Evolutionary conservation across 2,113 vertebrate species (phyloP).

Genomic region (Rhinogobius similis): DNA sequence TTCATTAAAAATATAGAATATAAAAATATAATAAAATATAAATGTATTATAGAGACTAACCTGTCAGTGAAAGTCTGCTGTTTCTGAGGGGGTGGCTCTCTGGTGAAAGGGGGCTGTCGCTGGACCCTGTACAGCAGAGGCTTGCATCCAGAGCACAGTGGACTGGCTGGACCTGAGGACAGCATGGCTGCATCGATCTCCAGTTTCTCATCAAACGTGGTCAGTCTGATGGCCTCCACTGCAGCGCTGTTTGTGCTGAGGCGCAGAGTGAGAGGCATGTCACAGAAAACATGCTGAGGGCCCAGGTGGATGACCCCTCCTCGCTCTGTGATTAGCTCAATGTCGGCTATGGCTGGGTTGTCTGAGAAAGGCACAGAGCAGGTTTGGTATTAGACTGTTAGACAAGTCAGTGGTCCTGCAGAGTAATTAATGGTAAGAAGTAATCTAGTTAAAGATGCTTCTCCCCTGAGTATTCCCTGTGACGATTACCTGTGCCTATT

Average conservation of each 20-base stretch:
- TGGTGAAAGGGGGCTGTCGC: slow-evolving; percentile 81
- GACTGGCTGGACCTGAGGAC: slow-evolving; percentile 81
- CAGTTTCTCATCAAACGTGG: slow-evolving; percentile 92
- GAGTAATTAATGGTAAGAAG: neutral
- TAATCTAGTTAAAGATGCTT: neutral
- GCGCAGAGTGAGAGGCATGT: slow-evolving; percentile 87
- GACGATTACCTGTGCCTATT: too few relatives aligned
- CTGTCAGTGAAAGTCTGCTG: slow-evolving; percentile 82
- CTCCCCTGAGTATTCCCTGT: too few relatives aligned
- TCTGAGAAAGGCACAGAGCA: slow-evolving; percentile 34
- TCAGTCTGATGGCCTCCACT: slow-evolving; percentile 83
- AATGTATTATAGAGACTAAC: slow-evolving; percentile 70
- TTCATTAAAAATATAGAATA: too few relatives aligned
- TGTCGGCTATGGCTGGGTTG: slow-evolving; percentile 80
- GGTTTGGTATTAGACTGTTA: neutral
- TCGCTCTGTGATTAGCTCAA: slow-evolving; percentile 84
- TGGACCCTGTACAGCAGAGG: slow-evolving; percentile 82
- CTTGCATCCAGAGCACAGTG: slow-evolving; percentile 83
- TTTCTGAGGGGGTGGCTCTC: slow-evolving; percentile 65
- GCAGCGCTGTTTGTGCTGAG: slow-evolving; percentile 72
- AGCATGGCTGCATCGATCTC: slow-evolving; percentile 92
- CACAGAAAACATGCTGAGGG: slow-evolving; percentile 87
- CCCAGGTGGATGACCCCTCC: slow-evolving; percentile 84
- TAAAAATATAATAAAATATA: neutral
- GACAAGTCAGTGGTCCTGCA: too few relatives aligned